These are phyloP conservation scores for Mola mola DNA, from an alignment of 2,113 vertebrate species.

Conservation along the genomic window DNA sequence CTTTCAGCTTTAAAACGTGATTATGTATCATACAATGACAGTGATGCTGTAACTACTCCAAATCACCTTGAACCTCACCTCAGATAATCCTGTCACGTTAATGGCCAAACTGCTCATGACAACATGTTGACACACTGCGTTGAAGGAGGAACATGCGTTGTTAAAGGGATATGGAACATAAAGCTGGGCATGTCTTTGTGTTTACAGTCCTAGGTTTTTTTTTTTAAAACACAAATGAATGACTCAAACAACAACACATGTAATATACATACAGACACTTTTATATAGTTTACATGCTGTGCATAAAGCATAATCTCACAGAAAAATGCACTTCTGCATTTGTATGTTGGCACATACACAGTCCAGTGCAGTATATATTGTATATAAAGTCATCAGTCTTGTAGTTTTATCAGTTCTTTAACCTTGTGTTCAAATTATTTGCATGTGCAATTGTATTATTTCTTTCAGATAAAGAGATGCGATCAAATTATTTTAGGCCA, in stretches of 20 bases:
- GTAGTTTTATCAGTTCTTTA: too few relatives aligned
- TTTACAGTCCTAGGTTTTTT: not conserved
- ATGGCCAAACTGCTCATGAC: constrained; percentile 22
- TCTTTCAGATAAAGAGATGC: too few relatives aligned
- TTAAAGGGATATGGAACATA: not conserved
- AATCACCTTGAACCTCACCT: constrained; percentile 48
- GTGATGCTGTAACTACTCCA: not conserved
- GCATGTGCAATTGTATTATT: too few relatives aligned
- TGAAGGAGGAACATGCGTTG: not conserved
- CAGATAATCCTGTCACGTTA: constrained; percentile 45
- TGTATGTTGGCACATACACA: too few relatives aligned
- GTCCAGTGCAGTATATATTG: too few relatives aligned
- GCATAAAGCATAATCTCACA: too few relatives aligned
- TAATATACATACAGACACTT: too few relatives aligned
- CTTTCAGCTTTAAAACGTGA: constrained; percentile 51
- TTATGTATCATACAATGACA: constrained; percentile 51
- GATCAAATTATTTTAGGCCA: too few relatives aligned
- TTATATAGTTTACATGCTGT: too few relatives aligned
- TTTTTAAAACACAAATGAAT: not conserved
- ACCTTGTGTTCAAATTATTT: too few relatives aligned
- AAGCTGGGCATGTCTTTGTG: not conserved
- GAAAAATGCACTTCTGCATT: too few relatives aligned
- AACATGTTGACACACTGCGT: constrained; percentile 2
- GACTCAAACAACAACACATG: not conserved
- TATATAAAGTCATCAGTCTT: too few relatives aligned